Evolutionary conservation across 1,140 invertebrate species (phyloP).

Genomic region (Diorhabda elongata): DNA sequence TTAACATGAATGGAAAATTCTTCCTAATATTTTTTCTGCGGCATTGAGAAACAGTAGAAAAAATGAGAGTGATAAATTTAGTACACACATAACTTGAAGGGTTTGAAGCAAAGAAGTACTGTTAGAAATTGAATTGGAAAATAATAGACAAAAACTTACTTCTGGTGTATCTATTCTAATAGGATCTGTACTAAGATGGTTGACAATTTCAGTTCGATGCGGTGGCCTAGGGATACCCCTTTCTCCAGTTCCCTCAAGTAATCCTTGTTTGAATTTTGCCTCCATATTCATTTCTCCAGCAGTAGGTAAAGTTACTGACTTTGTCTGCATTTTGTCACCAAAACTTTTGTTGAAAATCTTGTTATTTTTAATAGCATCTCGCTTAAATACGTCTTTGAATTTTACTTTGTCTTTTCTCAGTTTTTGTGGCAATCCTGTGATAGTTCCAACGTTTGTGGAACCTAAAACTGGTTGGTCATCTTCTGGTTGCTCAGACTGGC

Average conservation of each 20-base stretch:
- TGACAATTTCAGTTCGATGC: constrained; percentile 36
- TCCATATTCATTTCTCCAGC: constrained; percentile 51
- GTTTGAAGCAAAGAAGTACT: too few species aligned
- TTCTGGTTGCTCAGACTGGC: constrained; percentile 41
- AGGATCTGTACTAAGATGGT: constrained; percentile 21
- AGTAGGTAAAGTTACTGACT: constrained; percentile 41
- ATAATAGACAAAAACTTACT: neutral
- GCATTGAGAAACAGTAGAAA: too few species aligned
- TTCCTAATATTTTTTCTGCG: too few species aligned
- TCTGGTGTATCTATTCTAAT: constrained; percentile 19
- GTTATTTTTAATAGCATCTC: constrained; percentile 50
- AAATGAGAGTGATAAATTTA: too few species aligned
- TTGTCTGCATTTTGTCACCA: constrained; percentile 35
- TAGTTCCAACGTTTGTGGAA: constrained; percentile 62
- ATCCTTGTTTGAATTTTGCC: constrained; percentile 59
- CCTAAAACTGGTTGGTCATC: constrained; percentile 50
- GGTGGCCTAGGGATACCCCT: constrained; percentile 39
- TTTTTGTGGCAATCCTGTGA: constrained; percentile 47
- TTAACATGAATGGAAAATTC: too few species aligned
- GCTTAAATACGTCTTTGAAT: constrained; percentile 42
- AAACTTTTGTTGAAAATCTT: constrained; percentile 55
- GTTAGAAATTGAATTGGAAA: too few species aligned
- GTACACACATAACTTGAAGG: too few species aligned
- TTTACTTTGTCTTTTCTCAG: constrained; percentile 43
- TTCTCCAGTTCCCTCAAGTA: constrained; percentile 51